Conservation (phyloP, 2,797 vertebrate species). For the Sylvilagus floridanus region DNA sequence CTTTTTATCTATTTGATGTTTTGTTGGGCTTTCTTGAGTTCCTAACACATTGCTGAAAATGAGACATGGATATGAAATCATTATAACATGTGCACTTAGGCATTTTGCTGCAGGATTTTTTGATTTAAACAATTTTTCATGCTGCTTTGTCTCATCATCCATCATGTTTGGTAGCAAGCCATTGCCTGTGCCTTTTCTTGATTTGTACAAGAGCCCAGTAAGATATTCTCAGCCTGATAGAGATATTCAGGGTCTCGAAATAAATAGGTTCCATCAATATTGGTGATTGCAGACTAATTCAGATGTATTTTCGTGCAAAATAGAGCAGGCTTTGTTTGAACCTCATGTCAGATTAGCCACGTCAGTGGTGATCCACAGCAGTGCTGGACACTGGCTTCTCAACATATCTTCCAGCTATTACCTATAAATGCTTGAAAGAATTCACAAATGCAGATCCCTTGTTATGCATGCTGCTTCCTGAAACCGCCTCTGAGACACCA, state of each 20-base stretch:
- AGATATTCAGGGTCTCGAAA: constrained; percentile 78
- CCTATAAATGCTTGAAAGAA: constrained; percentile 83
- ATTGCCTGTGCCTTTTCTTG: constrained; percentile 72
- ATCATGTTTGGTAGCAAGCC: constrained; percentile 77
- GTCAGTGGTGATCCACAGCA: constrained; percentile 70
- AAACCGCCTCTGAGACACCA: constrained; percentile 82
- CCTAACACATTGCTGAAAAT: constrained; percentile 71
- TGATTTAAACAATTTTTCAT: constrained; percentile 75
- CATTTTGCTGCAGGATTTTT: constrained; percentile 74
- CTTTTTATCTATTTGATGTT: constrained; percentile 69
- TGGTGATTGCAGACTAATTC: constrained; percentile 81
- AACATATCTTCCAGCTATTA: constrained; percentile 82
- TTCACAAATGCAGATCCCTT: constrained; percentile 83
- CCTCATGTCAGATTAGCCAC: constrained; percentile 75
- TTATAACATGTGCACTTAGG: constrained; percentile 72
- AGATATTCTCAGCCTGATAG: constrained; percentile 77
- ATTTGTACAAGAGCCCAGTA: constrained; percentile 74
- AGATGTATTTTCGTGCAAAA: constrained; percentile 76
- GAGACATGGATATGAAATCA: constrained; percentile 80
- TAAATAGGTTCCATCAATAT: constrained; percentile 81
- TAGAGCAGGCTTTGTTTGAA: constrained; percentile 76
- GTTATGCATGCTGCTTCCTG: constrained; percentile 80
- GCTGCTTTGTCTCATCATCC: constrained; percentile 74
- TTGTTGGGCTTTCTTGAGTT: constrained; percentile 65
- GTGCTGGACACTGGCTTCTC: constrained; percentile 71